Percentiles rank a stretch among this genome's conserved stretches.
phyloP scores from a whole-genome alignment of 2,888 invertebrate species.

The Linhomoeus sp. region DNA sequence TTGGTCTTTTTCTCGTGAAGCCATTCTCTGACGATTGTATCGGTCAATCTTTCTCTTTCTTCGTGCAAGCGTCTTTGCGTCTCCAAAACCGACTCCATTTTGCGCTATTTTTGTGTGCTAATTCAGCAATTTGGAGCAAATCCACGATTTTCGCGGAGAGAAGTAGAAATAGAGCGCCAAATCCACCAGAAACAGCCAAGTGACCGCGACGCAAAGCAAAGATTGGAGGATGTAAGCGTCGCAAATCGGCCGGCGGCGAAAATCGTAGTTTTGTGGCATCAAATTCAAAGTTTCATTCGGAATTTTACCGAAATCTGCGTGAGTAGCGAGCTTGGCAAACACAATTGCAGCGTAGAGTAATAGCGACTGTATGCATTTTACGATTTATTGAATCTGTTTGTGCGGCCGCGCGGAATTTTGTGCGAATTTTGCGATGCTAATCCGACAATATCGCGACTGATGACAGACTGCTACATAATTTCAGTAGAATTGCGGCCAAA shows the following conservation, averaged over 20 bases:
- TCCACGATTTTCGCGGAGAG: not conserved
- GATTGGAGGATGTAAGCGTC: not conserved
- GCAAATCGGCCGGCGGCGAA: not conserved
- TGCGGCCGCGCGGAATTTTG: no score
- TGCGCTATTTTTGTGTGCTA: not conserved
- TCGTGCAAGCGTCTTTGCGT: conserved; percentile 93
- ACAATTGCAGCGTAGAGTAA: no score
- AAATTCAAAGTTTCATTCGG: not conserved
- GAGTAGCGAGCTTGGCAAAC: no score
- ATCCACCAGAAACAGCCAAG: not conserved
- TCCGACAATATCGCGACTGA: no score
- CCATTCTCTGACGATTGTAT: conserved; percentile 90
- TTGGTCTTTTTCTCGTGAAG: conserved; percentile 65
- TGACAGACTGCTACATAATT: no score
- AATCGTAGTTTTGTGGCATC: not conserved
- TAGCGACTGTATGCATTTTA: no score
- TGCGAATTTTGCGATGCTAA: no score
- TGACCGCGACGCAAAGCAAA: not conserved
- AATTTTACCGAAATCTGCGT: no score
- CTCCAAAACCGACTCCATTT: conserved; percentile 89
- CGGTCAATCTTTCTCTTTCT: conserved; percentile 80
- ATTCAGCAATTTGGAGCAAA: not conserved
- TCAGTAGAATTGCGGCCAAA: no score
- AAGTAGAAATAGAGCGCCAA: not conserved
- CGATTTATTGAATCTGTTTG: no score